Evolutionary conservation across 35 echinoderm and acorn worm genomes (phyloP), one percentile per base, ranked within the genome.

Genomic region (Chiridota heheva): DNA sequence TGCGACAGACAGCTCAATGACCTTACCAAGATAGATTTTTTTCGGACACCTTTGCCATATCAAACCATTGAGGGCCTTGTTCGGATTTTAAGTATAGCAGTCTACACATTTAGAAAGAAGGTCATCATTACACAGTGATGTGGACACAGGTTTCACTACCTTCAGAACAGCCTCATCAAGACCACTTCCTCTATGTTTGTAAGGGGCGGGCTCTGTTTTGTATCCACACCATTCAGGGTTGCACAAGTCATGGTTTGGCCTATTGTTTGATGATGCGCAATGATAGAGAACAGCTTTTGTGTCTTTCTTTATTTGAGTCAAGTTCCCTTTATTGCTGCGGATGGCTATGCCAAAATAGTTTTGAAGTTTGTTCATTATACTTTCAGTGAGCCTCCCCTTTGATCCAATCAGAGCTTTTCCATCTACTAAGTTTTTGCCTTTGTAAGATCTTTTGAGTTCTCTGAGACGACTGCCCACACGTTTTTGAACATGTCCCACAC

Each of bases 61-160:
- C 30, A 76, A 7, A n/a, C 70, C 41, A 47, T 73, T 73, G 25
- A 47, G 43, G 22, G 70, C 18, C 44, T 72, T 43, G 47, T 73
- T 73, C n/a, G 70, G 42, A 73, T 73, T 73, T 73, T 73, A 43
- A 10, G 70, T 73, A 37, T 73, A 73, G 18, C 39, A n/a, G 43
- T 73, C 70, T 5, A 73, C 24, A 29, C 70, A 48, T 48, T 35
- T 42, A 13, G 4, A 22, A 5, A 73, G 16, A 10, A 73, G 47
- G 33, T 47, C 44, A 26, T 73, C 70, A 7, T 38, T 48, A 47
- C 70, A 27, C 5, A 73, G 1, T 27, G 38, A 42, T 44, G 42
- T 43, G 29, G 28, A 73, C 25, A 73, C 40, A n/a, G 70, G 70
- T 22, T 73, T 73, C 4, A 73, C 39, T 25, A 73, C 4, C 25